Percentiles rank a stretch among this genome's conserved stretches.
phyloP scores from a whole-genome alignment of 2,113 vertebrate genomes.

The Psilopsiagon aurifrons region DNA sequence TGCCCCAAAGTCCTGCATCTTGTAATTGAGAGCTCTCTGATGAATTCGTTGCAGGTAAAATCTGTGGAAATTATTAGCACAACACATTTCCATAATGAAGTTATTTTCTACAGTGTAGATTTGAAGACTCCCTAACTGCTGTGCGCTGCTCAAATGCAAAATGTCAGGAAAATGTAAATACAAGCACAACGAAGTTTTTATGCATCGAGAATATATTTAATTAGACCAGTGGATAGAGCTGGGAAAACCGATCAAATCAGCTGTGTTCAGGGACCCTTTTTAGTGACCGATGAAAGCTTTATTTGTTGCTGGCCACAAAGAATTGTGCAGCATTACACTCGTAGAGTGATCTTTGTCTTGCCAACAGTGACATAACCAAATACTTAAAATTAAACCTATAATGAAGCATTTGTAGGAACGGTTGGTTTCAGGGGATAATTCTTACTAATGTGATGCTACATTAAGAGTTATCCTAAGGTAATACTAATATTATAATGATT shows the following conservation, averaged over 20 bases:
- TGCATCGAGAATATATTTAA: neutral
- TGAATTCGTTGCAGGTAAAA: neutral
- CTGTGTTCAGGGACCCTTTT: neutral
- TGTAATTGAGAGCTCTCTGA: slow-evolving; percentile 27
- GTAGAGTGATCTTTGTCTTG: neutral
- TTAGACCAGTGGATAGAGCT: neutral
- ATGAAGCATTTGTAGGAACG: neutral
- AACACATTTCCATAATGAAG: neutral
- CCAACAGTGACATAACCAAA: neutral
- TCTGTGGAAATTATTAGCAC: neutral
- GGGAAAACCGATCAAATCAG: neutral
- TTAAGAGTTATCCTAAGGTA: neutral
- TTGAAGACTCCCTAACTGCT: neutral
- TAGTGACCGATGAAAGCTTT: neutral
- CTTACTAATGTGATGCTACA: neutral
- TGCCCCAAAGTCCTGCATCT: neutral
- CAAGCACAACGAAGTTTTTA: neutral
- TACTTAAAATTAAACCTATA: neutral
- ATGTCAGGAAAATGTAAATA: neutral
- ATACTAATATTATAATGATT: neutral
- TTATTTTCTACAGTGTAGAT: neutral
- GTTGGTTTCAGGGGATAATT: neutral
- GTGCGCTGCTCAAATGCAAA: neutral
- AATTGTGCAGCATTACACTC: neutral
- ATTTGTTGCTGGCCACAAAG: neutral